Percentiles rank a stretch among this genome's conserved stretches.
Conservation (phyloP, 2,113 vertebrate species). For the Nothocercus nigrocapillus region DNA sequence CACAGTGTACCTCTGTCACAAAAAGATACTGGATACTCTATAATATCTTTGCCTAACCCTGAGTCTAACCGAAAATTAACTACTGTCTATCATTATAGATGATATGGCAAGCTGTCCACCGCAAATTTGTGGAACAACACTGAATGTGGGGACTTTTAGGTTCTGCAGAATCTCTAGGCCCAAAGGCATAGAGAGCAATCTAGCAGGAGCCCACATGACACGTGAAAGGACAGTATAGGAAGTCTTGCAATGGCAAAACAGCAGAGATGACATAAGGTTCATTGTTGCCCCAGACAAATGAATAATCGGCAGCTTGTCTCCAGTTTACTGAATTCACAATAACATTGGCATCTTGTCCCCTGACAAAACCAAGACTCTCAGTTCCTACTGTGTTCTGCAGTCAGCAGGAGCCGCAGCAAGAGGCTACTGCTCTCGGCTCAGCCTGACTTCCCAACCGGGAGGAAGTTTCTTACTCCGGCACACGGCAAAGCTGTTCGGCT, state of each 20-base stretch:
- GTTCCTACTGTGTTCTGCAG: not conserved
- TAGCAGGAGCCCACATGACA: not conserved
- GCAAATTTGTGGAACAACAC: not conserved
- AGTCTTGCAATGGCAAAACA: not conserved
- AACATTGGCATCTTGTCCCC: fast-evolving
- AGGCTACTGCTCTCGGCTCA: fast-evolving
- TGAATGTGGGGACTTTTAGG: not conserved
- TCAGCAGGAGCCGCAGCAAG: fast-evolving
- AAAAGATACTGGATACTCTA: not conserved
- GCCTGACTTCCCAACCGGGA: fast-evolving
- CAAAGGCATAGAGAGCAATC: not conserved
- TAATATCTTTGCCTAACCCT: not conserved
- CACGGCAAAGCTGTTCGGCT: not conserved
- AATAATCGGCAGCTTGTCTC: not conserved
- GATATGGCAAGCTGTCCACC: not conserved
- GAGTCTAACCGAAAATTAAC: not conserved
- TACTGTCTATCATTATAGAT: not conserved
- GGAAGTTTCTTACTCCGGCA: not conserved
- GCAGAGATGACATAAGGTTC: not conserved
- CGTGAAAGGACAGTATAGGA: not conserved
- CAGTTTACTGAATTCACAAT: not conserved
- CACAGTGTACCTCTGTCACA: not conserved
- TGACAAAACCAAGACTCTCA: not conserved
- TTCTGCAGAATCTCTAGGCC: not conserved
- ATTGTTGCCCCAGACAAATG: not conserved